phyloP scores from a whole-genome alignment of 37 sponge, comb jelly and placozoan species.

The Geodia barretti region DNA sequence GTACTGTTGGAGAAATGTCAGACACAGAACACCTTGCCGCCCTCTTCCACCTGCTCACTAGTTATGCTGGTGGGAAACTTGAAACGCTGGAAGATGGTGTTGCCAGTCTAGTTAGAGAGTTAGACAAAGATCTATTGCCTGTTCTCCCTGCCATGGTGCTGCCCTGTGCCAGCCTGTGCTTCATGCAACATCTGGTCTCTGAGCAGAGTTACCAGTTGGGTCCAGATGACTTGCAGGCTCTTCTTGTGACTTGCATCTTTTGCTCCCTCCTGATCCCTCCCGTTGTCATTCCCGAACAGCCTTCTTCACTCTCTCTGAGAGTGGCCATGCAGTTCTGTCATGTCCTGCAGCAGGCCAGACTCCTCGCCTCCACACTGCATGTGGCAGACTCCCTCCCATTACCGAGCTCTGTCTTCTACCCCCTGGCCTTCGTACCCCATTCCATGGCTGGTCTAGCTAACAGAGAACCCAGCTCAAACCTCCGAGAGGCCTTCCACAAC shows the following conservation, averaged over 20 bases:
- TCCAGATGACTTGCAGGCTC: conserved; percentile 32
- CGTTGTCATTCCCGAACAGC: background rate
- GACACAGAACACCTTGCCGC: background rate
- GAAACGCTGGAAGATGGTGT: background rate
- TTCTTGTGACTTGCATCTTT: conserved; percentile 19
- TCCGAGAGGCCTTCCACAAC: conserved; percentile 1
- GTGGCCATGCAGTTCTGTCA: conserved; percentile 35
- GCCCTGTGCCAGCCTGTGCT: background rate
- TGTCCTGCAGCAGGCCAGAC: conserved; percentile 26
- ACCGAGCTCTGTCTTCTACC: conserved; percentile 22
- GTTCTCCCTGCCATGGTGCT: conserved; percentile 1
- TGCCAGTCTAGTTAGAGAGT: background rate
- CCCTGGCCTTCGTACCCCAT: conserved; percentile 23
- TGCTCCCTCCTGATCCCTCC: conserved; percentile 4
- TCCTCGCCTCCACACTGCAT: conserved; percentile 29
- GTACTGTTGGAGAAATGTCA: background rate
- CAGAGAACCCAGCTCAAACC: background rate
- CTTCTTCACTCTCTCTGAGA: conserved; percentile 16
- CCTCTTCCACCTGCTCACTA: conserved; percentile 25
- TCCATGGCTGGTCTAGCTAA: conserved; percentile 3
- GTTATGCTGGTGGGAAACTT: background rate
- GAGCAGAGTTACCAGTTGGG: background rate
- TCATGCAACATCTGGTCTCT: conserved; percentile 9
- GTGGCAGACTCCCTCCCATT: conserved; percentile 12
- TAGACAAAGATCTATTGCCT: background rate